phyloP scores from a whole-genome alignment of 2,888 invertebrate genomes.

The Stramonita haemastoma region DNA sequence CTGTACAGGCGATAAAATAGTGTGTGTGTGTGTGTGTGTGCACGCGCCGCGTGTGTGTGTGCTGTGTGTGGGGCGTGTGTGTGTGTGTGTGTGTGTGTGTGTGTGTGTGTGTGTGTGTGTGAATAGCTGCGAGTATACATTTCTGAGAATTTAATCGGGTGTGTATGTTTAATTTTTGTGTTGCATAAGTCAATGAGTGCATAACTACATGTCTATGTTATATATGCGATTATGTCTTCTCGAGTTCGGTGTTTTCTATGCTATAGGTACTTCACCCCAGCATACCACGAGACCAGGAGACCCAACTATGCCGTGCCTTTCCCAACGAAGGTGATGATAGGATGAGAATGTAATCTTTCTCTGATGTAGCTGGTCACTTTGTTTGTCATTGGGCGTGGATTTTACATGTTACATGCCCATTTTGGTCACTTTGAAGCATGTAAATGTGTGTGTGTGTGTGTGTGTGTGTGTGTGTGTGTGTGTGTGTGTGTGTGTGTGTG shows the following conservation, averaged over 20 bases:
- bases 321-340: conserved; percentile 23
- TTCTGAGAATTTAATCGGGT: too few relatives aligned
- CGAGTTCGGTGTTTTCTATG: too few relatives aligned
- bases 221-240: too few relatives aligned
- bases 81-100: conserved; percentile 19
- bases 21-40: too few relatives aligned
- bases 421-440: not conserved
- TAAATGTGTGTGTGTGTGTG: not conserved
- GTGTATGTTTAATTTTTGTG: too few relatives aligned
- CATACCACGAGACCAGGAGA: conserved; percentile 45
- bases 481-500: not conserved
- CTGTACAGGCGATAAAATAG: too few relatives aligned
- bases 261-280: conserved; percentile 42
- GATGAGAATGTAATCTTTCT: too few relatives aligned
- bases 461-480: not conserved
- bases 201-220: too few relatives aligned
- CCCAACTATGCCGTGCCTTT: conserved; percentile 29
- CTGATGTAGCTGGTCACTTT: too few relatives aligned
- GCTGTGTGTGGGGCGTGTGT: not conserved
- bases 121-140: not conserved
- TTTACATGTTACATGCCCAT: not conserved
- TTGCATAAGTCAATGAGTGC: too few relatives aligned
- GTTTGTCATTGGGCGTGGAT: too few relatives aligned
- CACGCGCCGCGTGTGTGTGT: too few relatives aligned
- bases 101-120: conserved; percentile 11